Evolutionary conservation across 53 echinoderm and acorn worm species (phyloP), one percentile per base, ranked within the genome.

Genomic region (Mesocentrotus franciscanus): DNA sequence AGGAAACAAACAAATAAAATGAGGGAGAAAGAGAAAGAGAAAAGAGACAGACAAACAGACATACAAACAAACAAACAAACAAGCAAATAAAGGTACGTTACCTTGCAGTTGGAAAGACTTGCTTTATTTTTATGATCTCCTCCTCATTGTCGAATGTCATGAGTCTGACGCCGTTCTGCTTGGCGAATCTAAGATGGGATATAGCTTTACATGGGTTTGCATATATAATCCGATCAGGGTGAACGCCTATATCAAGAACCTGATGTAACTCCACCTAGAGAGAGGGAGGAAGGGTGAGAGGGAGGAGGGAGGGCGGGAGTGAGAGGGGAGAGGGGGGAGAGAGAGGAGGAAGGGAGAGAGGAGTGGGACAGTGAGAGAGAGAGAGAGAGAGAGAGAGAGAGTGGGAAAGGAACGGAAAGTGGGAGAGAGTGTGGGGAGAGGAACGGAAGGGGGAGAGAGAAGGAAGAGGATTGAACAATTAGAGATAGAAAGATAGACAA

Each of bases 121-220:
- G 20, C 59, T 96, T 96, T 2, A 96, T 70, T 39, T 94, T 96
- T 26, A 56, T 32, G 26, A 96, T 79, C 49, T 96, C 96, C 60
- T 89, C 90, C 60, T 89, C 90, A 32, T 94, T 92, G 75, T 90
- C 96, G 61, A 96, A 93, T 0, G 90, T 96, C 42, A 94, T 96
- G 24, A 94, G 61, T 8, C 70, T 10, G 29, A 96, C 96, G 24
- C 66, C 96, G 2, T 71, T 85, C 22, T 89, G 30, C 18, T 42
- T 85, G 17, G 94, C 96, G n/a, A 94, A 96, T 60, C 61, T 72
- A 8, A 96, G 90, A 60, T 96, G 94, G 1, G 96, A 96, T 29
- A 64, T 61, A 10, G 94, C 94, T 60, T 96, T 96, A n/a, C 96
- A 94, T 10, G 96, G 94, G 64, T 96, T 71, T 78, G 96, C 90